A percentile compares a stretch with the other conserved stretches of the same genome.
phyloP scores from a whole-genome alignment of 2,888 invertebrate genomes.

The Sphinx pinastri region DNA sequence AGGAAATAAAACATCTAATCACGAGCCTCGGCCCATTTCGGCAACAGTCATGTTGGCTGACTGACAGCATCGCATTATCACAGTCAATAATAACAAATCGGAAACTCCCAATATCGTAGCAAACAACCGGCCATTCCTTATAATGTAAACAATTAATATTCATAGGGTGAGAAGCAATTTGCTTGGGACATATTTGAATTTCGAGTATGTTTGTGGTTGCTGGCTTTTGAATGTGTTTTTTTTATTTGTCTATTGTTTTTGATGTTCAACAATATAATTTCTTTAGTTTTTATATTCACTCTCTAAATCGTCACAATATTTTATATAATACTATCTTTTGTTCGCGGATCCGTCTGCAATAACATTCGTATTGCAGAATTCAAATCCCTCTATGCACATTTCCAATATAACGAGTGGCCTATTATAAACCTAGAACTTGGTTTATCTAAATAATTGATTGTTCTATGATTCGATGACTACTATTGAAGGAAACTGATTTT shows the following conservation, averaged over 20 bases:
- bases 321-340: too few relatives aligned
- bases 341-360: too few relatives aligned
- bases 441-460: too few relatives aligned
- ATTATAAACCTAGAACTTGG: too few relatives aligned
- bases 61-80: slow-evolving; percentile 58
- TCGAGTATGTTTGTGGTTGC: slow-evolving; percentile 28
- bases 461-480: too few relatives aligned
- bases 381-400: too few relatives aligned
- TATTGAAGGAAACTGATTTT: too few relatives aligned
- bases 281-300: too few relatives aligned
- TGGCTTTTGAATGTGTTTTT: not conserved
- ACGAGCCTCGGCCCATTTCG: slow-evolving; percentile 36
- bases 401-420: too few relatives aligned
- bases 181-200: slow-evolving; percentile 39
- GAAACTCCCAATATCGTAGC: slow-evolving; percentile 44
- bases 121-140: slow-evolving; percentile 35
- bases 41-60: slow-evolving; percentile 44
- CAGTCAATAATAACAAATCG: slow-evolving; percentile 58
- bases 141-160: slow-evolving; percentile 37
- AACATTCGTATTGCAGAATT: too few relatives aligned
- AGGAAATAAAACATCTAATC: slow-evolving; percentile 26
- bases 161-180: slow-evolving; percentile 38
- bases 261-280: not conserved
- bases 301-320: too few relatives aligned
- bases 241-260: not conserved